These are phyloP conservation scores for Nephila pilipes DNA, from an alignment of 1,140 invertebrate genomes.

Conservation along the genomic window DNA sequence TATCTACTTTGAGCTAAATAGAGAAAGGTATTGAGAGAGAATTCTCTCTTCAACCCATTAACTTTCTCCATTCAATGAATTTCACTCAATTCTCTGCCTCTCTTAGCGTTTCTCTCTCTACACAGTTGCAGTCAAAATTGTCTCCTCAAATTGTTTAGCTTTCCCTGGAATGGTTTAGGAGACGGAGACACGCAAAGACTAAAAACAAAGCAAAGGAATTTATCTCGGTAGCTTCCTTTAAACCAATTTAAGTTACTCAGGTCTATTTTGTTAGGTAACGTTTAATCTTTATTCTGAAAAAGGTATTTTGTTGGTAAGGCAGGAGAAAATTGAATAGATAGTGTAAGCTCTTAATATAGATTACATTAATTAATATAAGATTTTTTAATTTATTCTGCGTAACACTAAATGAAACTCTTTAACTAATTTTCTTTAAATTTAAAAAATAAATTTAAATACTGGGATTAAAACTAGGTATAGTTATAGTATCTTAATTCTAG, in stretches of 20 bases:
- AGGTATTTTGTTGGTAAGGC: background rate
- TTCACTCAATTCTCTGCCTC: constrained; percentile 39
- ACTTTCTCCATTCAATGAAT: constrained; percentile 27
- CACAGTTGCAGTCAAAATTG: constrained; percentile 4
- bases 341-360: too few species aligned
- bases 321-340: too few species aligned
- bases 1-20: background rate
- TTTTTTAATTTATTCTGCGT: too few species aligned
- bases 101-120: background rate
- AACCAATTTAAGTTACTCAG: background rate
- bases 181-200: background rate
- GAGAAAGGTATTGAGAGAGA: constrained; percentile 1
- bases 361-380: too few species aligned
- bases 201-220: background rate
- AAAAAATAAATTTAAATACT: too few species aligned
- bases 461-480: too few species aligned
- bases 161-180: background rate
- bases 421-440: too few species aligned
- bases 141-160: constrained; percentile 12
- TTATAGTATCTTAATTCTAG: too few species aligned
- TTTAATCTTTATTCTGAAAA: background rate
- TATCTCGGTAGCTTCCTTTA: background rate
- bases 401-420: too few species aligned
- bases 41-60: constrained; percentile 34
- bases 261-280: background rate